These are phyloP conservation scores for Bruchidius siliquastri DNA, from an alignment of 2,888 invertebrate species.

Conservation along the genomic window DNA sequence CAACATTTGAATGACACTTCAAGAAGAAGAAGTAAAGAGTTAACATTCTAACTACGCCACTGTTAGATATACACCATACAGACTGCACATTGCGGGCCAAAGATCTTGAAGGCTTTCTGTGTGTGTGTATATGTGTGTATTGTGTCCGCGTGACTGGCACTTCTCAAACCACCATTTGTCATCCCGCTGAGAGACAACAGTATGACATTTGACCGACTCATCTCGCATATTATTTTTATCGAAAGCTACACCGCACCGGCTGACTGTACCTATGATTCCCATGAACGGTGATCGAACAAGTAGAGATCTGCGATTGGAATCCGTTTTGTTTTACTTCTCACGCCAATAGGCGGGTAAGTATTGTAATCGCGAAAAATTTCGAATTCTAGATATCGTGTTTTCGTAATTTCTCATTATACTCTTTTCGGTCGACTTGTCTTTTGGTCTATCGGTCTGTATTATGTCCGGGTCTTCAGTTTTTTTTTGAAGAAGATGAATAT, in stretches of 20 bases:
- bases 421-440: too few relatives aligned
- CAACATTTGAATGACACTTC: too few relatives aligned
- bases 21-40: too few relatives aligned
- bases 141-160: slow-evolving; percentile 42
- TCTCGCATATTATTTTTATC: slow-evolving; percentile 35
- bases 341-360: too few relatives aligned
- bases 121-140: slow-evolving; percentile 15
- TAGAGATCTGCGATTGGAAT: neutral
- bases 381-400: too few relatives aligned
- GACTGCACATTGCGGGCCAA: neutral
- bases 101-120: slow-evolving; percentile 9
- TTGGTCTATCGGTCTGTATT: too few relatives aligned
- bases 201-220: slow-evolving; percentile 46
- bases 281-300: slow-evolving; percentile 14
- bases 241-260: slow-evolving; percentile 22
- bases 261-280: slow-evolving; percentile 29
- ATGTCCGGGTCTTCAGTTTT: too few relatives aligned
- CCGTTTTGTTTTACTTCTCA: neutral
- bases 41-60: neutral
- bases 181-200: slow-evolving; percentile 40
- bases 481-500: too few relatives aligned
- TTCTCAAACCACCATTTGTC: slow-evolving; percentile 46
- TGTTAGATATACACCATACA: neutral
- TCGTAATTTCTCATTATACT: too few relatives aligned
- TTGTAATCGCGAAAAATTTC: too few relatives aligned